phyloP scores from a whole-genome alignment of 2,797 vertebrate genomes.

The Pampus argenteus region DNA sequence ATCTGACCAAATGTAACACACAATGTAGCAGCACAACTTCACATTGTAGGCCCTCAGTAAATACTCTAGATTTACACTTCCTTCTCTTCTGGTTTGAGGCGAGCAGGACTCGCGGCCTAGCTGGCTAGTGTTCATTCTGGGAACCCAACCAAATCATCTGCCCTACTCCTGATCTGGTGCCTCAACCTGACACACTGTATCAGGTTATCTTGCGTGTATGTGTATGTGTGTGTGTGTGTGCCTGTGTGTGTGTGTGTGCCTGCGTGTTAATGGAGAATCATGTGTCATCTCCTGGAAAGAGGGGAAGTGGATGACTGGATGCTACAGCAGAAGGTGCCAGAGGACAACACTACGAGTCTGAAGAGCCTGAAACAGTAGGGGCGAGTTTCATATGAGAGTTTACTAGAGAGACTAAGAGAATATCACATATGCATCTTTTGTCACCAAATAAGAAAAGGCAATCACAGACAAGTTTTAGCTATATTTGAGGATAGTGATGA shows the following conservation, averaged over 20 bases:
- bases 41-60: slow-evolving; percentile 13
- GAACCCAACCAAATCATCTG: slow-evolving; percentile 65
- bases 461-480: not conserved
- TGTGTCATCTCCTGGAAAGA: slow-evolving; percentile 75
- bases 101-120: too few relatives aligned
- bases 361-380: slow-evolving; percentile 20
- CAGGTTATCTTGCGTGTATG: slow-evolving; percentile 63
- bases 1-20: slow-evolving; percentile 4
- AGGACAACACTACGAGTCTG: slow-evolving; percentile 34
- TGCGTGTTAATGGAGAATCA: slow-evolving; percentile 64
- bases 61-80: slow-evolving; percentile 36
- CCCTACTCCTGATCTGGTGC: slow-evolving; percentile 66
- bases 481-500: slow-evolving; percentile 23
- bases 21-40: not conserved
- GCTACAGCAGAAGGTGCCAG: slow-evolving; percentile 3
- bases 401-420: slow-evolving; percentile 10
- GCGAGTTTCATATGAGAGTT: slow-evolving; percentile 9
- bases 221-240: slow-evolving; percentile 46
- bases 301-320: slow-evolving; percentile 14
- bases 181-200: slow-evolving; percentile 74
- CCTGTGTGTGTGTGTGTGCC: slow-evolving; percentile 14
- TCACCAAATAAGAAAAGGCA: not conserved
- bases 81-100: slow-evolving; percentile 21
- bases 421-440: slow-evolving; percentile 14
- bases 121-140: slow-evolving; percentile 55